Evolutionary conservation across 2,888 invertebrate genomes (phyloP).

Genomic region (Caprella mutica): DNA sequence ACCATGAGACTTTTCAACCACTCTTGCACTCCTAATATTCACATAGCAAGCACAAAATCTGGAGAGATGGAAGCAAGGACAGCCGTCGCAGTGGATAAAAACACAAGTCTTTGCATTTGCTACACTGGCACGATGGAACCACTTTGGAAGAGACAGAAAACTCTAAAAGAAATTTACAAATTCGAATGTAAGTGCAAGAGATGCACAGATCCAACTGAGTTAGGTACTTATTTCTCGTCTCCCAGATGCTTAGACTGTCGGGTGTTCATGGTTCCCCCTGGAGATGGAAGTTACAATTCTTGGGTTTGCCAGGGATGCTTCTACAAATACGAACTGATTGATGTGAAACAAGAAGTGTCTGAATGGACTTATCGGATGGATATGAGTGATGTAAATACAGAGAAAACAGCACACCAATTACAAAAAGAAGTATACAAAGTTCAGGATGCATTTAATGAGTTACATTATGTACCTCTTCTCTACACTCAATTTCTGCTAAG

Average conservation of each 20-base stretch:
- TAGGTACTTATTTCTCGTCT: conserved; percentile 23
- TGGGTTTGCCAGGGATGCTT: conserved; percentile 21
- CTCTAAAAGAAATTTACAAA: conserved; percentile 9
- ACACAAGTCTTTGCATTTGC: conserved; percentile 63
- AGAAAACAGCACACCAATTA: conserved; percentile 7
- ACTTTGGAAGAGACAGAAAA: conserved; percentile 19
- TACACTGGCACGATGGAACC: conserved; percentile 50
- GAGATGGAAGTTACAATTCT: not conserved
- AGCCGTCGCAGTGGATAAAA: conserved; percentile 49
- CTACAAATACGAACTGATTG: not conserved
- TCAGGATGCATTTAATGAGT: conserved; percentile 15
- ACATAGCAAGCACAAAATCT: conserved; percentile 61
- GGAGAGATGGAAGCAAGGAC: conserved; percentile 52
- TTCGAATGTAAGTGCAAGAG: conserved; percentile 23
- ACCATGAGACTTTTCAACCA: conserved; percentile 64
- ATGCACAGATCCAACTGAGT: conserved; percentile 22
- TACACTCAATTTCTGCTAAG: conserved; percentile 18
- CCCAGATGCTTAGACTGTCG: conserved; percentile 22
- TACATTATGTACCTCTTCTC: conserved; percentile 24
- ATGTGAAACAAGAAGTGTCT: conserved; percentile 15
- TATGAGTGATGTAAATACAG: conserved; percentile 19
- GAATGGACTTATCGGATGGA: conserved; percentile 16
- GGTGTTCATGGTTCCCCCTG: conserved; percentile 9
- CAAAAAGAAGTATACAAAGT: conserved; percentile 9
- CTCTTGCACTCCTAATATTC: conserved; percentile 66